phyloP scores from a whole-genome alignment of 1,140 invertebrate genomes.

The Kradibia gibbosae region DNA sequence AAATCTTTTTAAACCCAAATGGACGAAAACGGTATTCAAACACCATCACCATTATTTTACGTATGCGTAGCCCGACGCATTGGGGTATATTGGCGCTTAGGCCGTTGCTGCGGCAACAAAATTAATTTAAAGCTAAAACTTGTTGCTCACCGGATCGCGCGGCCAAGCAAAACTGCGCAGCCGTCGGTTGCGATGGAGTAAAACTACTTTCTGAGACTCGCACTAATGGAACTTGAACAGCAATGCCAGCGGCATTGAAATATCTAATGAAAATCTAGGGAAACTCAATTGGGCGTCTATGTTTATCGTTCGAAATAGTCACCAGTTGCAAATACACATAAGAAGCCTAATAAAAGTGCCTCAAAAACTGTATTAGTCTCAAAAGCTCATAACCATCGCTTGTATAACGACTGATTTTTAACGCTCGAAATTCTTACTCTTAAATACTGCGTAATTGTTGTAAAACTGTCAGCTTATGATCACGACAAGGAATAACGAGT shows the following conservation, averaged over 20 bases:
- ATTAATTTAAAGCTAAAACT: constrained; percentile 38
- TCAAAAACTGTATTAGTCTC: neutral
- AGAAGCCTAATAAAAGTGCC: neutral
- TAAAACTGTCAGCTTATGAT: neutral
- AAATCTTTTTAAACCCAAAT: neutral
- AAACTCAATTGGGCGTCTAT: neutral
- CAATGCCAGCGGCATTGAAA: neutral
- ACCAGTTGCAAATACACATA: neutral
- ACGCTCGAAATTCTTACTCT: neutral
- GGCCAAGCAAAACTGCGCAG: neutral
- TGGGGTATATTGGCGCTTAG: neutral
- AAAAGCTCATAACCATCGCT: neutral
- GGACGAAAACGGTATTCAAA: no score
- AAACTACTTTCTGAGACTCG: neutral
- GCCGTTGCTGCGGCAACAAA: constrained; percentile 11
- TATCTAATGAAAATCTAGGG: neutral
- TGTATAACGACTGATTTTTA: neutral
- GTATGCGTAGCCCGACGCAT: neutral
- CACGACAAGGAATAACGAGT: neutral
- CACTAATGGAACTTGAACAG: neutral
- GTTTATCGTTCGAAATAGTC: neutral
- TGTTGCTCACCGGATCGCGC: constrained; percentile 7
- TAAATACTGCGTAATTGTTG: neutral
- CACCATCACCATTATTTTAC: neutral
- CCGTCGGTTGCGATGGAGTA: neutral